Base-by-base conservation (phyloP, 2,797 vertebrate species). In the Cyprinella venusta region DNA sequence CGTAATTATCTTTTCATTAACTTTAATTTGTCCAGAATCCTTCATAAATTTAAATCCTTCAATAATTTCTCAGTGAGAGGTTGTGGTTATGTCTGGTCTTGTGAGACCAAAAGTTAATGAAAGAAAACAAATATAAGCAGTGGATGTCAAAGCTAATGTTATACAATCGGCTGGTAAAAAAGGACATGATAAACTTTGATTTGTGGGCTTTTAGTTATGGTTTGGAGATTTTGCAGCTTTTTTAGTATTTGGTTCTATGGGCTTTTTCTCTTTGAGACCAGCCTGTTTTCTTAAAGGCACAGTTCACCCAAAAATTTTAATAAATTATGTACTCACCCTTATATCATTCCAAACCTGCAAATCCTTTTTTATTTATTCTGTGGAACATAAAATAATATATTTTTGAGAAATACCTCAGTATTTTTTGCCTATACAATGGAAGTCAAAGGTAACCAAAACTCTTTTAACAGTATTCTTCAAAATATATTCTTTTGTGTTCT, bases 1-100 rank as follows among this genome's bases (percentile, higher is more conserved):
- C 2, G 50, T 79, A 84, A 87, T 87, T 86, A 87, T 83, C 86
- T 89, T 88, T 82, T 75, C 81, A 87, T 89, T 76, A 87, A 86
- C 77, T 79, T 88, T 76, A 85, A 83, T 87, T 88, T 86, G 75
- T 72, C 65, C 77, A 86, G 78, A 81, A 84, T 71, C 61, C 79
- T 86, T 79, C 42, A 61, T 79, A 72, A 76, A 85, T 42, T 56
- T 82, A 48, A 48, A 48, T 48, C 45, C 45, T 82, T 77, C 68
- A 86, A 74, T 87, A 13, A 48, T 61, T 83, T 85, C 67, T 79
- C 81, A 52, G 61, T 68, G 67, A 85, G 78, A 45, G 67, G 74
- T 18, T 54, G 71, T 59, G 78, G 83, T 76, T 70, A 81, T 69
- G 65, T 70, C 84, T 79, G 79, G 48, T 63, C 80, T 81, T 78